phyloP scores from a whole-genome alignment of 2,797 vertebrate genomes.

The Morus bassanus region DNA sequence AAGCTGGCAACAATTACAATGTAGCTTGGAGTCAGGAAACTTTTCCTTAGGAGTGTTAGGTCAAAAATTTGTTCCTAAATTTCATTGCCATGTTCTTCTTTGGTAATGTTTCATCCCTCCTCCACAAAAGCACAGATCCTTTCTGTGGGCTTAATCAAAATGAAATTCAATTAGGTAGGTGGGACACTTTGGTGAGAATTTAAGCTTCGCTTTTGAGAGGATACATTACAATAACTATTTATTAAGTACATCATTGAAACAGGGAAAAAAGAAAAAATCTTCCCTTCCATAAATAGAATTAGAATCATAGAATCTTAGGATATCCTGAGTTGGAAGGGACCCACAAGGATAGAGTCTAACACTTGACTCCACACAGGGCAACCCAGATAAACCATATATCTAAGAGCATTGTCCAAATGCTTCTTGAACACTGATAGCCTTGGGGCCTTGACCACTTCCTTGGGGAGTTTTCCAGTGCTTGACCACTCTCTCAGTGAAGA shows the following conservation, averaged over 20 bases:
- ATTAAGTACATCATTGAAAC: not conserved
- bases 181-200: not conserved
- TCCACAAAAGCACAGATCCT: not conserved
- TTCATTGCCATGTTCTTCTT: not conserved
- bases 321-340: not conserved
- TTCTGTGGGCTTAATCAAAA: not conserved
- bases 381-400: not conserved
- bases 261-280: not conserved
- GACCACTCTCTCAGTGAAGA: not conserved
- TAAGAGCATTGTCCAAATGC: not conserved
- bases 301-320: not conserved
- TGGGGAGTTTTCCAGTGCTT: not conserved
- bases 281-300: not conserved
- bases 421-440: not conserved
- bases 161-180: not conserved
- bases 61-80: not conserved
- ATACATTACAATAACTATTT: not conserved
- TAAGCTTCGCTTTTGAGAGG: not conserved
- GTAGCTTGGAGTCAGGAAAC: not conserved
- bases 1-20: not conserved
- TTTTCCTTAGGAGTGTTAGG: not conserved
- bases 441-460: not conserved
- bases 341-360: not conserved
- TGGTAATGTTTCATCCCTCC: not conserved
- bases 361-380: not conserved